phyloP scores from a whole-genome alignment of 2,888 invertebrate genomes.

The Idaea dimidiata region DNA sequence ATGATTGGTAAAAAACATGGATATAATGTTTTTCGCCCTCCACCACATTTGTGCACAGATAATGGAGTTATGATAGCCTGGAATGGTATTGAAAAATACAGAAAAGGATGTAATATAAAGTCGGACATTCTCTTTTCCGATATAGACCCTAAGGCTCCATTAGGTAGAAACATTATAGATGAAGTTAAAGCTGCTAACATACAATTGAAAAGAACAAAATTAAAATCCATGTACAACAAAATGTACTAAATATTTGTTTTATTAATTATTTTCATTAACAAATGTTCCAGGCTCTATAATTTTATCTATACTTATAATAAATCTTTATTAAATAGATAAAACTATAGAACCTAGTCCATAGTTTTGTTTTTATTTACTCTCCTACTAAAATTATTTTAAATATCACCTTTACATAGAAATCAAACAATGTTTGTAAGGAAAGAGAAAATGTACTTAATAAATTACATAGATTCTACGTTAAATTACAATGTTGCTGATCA shows the following conservation, averaged over 20 bases:
- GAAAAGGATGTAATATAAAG: conserved; percentile 57
- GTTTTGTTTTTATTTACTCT: no score
- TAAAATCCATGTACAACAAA: conserved; percentile 39
- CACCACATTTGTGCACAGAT: conserved; percentile 94
- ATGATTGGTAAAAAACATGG: conserved; percentile 84
- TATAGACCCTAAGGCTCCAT: conserved; percentile 79
- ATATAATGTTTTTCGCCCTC: conserved; percentile 87
- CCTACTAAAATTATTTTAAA: neutral
- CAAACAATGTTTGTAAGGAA: conserved; percentile 22
- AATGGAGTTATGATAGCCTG: conserved; percentile 99
- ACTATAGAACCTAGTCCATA: no score
- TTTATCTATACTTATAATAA: neutral
- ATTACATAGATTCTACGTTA: conserved; percentile 44
- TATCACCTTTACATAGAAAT: conserved; percentile 5
- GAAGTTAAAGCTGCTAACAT: conserved; percentile 81
- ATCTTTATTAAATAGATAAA: no score
- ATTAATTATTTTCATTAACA: conserved; percentile 8
- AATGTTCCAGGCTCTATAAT: neutral
- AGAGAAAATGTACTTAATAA: conserved; percentile 41
- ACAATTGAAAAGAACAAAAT: conserved; percentile 54
- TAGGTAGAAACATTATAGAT: conserved; percentile 82
- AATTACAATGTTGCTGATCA: conserved; percentile 45
- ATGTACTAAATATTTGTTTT: conserved; percentile 9
- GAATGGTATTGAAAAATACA: conserved; percentile 94
- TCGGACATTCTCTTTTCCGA: conserved; percentile 81